Base-by-base conservation (phyloP, 2,888 invertebrate species). In the Chymomyza caudatula region DNA sequence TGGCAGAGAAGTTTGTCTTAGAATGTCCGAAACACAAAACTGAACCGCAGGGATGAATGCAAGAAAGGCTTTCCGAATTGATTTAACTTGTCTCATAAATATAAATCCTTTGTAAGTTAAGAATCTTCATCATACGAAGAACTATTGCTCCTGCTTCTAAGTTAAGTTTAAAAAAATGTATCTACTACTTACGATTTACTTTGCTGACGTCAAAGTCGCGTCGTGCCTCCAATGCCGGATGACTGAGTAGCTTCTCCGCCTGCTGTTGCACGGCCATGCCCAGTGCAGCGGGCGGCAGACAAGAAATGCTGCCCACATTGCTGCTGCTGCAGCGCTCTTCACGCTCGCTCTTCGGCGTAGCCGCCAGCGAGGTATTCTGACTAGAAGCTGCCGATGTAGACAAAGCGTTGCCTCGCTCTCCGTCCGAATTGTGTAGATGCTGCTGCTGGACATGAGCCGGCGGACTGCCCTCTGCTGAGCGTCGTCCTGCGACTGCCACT, bases 121-220 rank as follows among this genome's bases (percentile, higher is more conserved):
- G n/a, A n/a, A n/a, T n/a, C n/a, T n/a, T n/a, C n/a, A n/a, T n/a
- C n/a, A n/a, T n/a, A n/a, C n/a, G n/a, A n/a, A n/a, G n/a, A n/a
- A n/a, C n/a, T n/a, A n/a, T n/a, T n/a, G n/a, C n/a, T n/a, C n/a
- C n/a, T n/a, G n/a, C n/a, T n/a, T n/a, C n/a, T n/a, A n/a, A n/a
- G n/a, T n/a, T n/a, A n/a, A n/a, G n/a, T n/a, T n/a, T n/a, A n/a
- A 37, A 37, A 37, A 37, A 37, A 25, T 3, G 2, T 11, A 4
- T 37, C 0, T 37, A 8, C 4, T 64, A 90, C 91, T 90, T 82
- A 91, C 91, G 89, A 87, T 90, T 91, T 63, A 90, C 89, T 88
- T 91, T 91, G 73, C 89, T 86, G 73, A 90, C 85, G 81, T 91
- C 91, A 70, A 90, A 91, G 47, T 91, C 91, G 62, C 90, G 88